Conservation (phyloP, 2,888 invertebrate species). For the Hylaea fasciaria region DNA sequence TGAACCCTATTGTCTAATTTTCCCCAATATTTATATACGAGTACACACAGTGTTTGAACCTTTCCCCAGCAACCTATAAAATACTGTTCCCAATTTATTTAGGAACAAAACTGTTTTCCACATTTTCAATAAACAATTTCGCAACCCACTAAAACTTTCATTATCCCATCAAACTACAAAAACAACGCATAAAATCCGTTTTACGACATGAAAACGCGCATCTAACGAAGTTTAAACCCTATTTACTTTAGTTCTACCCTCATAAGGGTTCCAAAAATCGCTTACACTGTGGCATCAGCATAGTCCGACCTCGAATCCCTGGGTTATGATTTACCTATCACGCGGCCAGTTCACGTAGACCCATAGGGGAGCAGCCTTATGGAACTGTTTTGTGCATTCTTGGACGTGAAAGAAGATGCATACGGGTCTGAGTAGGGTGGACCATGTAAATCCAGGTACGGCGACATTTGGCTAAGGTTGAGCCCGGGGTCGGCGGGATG, state of each 20-base stretch:
- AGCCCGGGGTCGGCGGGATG: constrained; percentile 45
- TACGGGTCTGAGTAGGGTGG: constrained; percentile 49
- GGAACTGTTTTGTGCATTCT: constrained; percentile 13
- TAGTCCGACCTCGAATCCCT: constrained; percentile 45
- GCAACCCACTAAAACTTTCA: constrained; percentile 27
- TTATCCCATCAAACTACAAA: constrained; percentile 31
- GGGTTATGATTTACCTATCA: constrained; percentile 57
- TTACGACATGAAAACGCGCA: constrained; percentile 30
- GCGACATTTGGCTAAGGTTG: constrained; percentile 69
- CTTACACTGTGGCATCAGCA: constrained; percentile 57
- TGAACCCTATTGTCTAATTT: background rate
- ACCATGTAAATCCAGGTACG: constrained; percentile 58
- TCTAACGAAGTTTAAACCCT: constrained; percentile 42
- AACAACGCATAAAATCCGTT: constrained; percentile 30
- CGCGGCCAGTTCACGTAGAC: constrained; percentile 40
- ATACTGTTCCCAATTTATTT: constrained; percentile 4
- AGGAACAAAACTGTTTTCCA: constrained; percentile 10
- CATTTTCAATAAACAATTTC: constrained; percentile 30
- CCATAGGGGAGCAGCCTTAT: constrained; percentile 23
- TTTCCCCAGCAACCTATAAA: constrained; percentile 2
- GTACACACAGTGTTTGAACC: background rate
- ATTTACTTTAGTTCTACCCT: constrained; percentile 41
- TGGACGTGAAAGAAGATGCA: constrained; percentile 31
- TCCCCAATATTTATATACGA: background rate
- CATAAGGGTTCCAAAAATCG: constrained; percentile 55